Percentiles rank a stretch among this genome's conserved stretches.
Evolutionary conservation across 2,888 invertebrate species (phyloP).

Genomic region (Drosophila greeni): DNA sequence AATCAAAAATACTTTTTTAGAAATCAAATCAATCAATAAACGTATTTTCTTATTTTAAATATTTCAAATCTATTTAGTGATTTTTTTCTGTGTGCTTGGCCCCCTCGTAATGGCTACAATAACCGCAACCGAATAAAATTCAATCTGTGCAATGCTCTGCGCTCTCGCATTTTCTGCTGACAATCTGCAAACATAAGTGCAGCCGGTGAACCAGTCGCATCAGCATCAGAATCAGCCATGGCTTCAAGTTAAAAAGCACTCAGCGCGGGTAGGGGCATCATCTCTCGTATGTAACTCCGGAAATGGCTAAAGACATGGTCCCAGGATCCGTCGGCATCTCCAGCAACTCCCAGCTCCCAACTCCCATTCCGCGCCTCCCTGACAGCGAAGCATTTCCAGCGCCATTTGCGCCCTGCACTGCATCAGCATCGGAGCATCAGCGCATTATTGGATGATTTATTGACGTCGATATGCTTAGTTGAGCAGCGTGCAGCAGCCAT

Average conservation of each 20-base stretch:
- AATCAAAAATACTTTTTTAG: no score
- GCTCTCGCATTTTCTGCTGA: slow-evolving; percentile 63
- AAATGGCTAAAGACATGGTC: slow-evolving; percentile 61
- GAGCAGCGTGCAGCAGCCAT: slow-evolving; percentile 64
- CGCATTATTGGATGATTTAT: slow-evolving; percentile 78
- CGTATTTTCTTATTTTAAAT: no score
- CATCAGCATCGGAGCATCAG: slow-evolving; percentile 53
- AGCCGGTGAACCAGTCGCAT: slow-evolving; percentile 44
- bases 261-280: slow-evolving; percentile 42
- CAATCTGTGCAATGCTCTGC: slow-evolving; percentile 66
- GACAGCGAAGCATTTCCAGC: slow-evolving; percentile 25
- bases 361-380: slow-evolving; percentile 1
- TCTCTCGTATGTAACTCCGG: slow-evolving; percentile 60
- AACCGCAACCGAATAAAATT: slow-evolving; percentile 69
- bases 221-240: slow-evolving; percentile 28
- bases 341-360: slow-evolving; percentile 3
- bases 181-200: slow-evolving; percentile 68
- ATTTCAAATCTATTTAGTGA: no score
- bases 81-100: slow-evolving; percentile 6
- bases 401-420: slow-evolving; percentile 53
- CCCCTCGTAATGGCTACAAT: slow-evolving; percentile 53
- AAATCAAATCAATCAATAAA: no score
- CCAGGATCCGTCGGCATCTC: slow-evolving; percentile 26
- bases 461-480: slow-evolving; percentile 78
- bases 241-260: slow-evolving; percentile 66